Base-by-base conservation (phyloP, 2,113 vertebrate species). In the Zonotrichia leucophrys region DNA sequence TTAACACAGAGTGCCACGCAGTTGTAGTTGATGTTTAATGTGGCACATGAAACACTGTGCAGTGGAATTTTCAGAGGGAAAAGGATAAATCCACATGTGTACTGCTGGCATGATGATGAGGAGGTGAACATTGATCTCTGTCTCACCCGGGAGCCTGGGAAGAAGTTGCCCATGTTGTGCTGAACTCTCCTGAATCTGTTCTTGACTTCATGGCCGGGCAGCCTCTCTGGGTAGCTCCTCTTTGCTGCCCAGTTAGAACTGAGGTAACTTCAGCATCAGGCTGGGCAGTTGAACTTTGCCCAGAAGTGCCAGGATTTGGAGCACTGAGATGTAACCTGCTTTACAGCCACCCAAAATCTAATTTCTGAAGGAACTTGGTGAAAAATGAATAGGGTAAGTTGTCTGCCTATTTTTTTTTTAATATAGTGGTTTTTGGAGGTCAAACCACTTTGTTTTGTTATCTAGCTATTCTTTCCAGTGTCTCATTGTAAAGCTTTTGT, bases 401-500 rank as follows among this genome's bases (percentile, higher is more conserved):
- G 23, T 39, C 66, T 11, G 4, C 15, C 39, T 5, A 5, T 37
- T 59, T 35, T 41, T 41, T 59, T 27, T 9, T 63, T 72, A 49
- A 17, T 74, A 8, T 18, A 47, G 16, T 77, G 9, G 37, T 52
- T 81, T 42, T 52, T 76, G 44, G 24, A 37, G 84, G 79, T 67
- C 64, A 46, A 46, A 74, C 11, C n/a, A 47, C 74, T 90, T 82
- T 24, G 49, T 64, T 91, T 52, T 52, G 12, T 69, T 76, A 80
- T 53, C 16, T 55, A 74, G 52, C 28, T 80, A 31, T 87, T 89
- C 69, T n/a, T 95, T 59, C 39, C 64, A 37, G 19, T 3, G 20
- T 58, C 83, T 92, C 42, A 63, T 73, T 83, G 50, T 92, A 92
- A 69, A 92, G 39, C 73, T 14, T 62, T 88, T 96, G 67, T 91